phyloP scores from a whole-genome alignment of 2,113 vertebrate species.

The Macrotus californicus region DNA sequence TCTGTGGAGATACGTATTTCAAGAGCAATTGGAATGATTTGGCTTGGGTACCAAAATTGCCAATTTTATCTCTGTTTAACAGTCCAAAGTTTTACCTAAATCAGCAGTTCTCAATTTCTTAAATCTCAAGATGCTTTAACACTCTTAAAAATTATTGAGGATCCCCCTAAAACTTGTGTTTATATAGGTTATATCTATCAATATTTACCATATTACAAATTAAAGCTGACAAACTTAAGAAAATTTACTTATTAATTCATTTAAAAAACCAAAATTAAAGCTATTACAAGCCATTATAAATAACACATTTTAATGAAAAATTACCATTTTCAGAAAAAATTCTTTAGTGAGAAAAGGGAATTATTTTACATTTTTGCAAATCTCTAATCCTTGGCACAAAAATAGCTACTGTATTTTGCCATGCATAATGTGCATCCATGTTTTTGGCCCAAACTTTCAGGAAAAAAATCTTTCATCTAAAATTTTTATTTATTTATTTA shows the following conservation, averaged over 20 bases:
- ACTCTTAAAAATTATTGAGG: background rate
- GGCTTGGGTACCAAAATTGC: background rate
- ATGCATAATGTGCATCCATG: too few species aligned
- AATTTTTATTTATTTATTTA: too few species aligned
- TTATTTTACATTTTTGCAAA: conserved; percentile 3
- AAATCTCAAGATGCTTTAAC: background rate
- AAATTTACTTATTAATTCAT: background rate
- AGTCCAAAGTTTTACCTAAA: background rate
- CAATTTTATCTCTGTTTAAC: background rate
- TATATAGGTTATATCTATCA: background rate
- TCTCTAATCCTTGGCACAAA: background rate
- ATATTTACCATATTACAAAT: background rate
- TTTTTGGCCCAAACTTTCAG: too few species aligned
- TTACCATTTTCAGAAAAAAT: background rate
- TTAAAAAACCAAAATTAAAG: background rate
- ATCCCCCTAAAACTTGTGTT: background rate
- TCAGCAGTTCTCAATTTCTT: background rate
- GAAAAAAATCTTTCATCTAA: too few species aligned
- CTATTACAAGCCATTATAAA: background rate
- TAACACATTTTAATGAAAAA: conserved; percentile 23
- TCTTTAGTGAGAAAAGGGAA: background rate
- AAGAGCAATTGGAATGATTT: conserved; percentile 12
- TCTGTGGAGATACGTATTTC: background rate
- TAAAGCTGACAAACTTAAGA: background rate
- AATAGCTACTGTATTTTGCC: background rate